Percentiles rank a stretch among this genome's conserved stretches.
Evolutionary conservation across 2,888 invertebrate genomes (phyloP).

Genomic region (Cheilosia grossa): DNA sequence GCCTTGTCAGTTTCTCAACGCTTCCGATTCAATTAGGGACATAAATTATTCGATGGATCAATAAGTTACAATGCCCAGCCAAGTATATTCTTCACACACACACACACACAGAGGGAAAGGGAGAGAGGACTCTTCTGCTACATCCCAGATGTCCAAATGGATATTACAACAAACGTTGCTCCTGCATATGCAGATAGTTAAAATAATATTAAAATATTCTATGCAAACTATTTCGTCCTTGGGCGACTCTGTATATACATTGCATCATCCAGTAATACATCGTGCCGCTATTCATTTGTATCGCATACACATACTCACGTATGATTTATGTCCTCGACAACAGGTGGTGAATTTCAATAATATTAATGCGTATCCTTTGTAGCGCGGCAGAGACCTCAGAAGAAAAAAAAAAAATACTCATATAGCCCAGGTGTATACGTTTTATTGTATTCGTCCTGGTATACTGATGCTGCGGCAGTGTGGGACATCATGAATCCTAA

Average conservation of each 20-base stretch:
- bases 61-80: constrained; percentile 66
- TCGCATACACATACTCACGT: constrained; percentile 45
- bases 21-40: constrained; percentile 73
- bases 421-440: constrained; percentile 59
- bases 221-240: constrained; percentile 59
- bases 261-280: constrained; percentile 55
- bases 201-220: constrained; percentile 69
- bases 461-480: constrained; percentile 19
- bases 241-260: constrained; percentile 30
- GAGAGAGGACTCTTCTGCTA: neutral
- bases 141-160: constrained; percentile 34
- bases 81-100: neutral
- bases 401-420: constrained; percentile 28
- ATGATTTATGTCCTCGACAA: constrained; percentile 73
- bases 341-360: constrained; percentile 75
- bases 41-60: constrained; percentile 72
- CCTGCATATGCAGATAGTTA: constrained; percentile 46
- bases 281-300: constrained; percentile 65
- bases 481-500: constrained; percentile 62
- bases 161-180: constrained; percentile 54
- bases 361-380: constrained; percentile 71
- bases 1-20: constrained; percentile 74
- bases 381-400: neutral
- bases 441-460: constrained; percentile 60
- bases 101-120: neutral